These are phyloP conservation scores for Sminthurinus aureus DNA, from an alignment of 2,888 invertebrate species.

Conservation along the genomic window DNA sequence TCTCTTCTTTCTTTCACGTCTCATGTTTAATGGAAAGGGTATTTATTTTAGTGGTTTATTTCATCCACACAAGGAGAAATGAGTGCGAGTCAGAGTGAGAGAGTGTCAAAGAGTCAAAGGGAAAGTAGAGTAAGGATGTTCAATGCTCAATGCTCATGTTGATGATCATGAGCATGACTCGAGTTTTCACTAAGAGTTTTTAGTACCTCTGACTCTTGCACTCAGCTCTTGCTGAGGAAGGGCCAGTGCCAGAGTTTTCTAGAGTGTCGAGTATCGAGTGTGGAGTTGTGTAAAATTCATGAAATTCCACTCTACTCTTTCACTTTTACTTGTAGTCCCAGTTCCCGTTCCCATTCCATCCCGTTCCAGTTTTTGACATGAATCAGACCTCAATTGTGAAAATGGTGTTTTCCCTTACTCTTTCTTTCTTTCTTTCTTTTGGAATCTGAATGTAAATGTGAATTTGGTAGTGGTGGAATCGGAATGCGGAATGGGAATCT, in stretches of 20 bases:
- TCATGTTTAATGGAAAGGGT: slow-evolving; percentile 1
- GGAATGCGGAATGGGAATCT: slow-evolving; percentile 13
- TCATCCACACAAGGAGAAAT: background rate
- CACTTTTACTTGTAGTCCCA: background rate
- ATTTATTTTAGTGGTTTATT: background rate
- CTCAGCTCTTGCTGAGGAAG: too few species aligned
- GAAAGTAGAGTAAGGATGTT: background rate
- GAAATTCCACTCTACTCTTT: slow-evolving; percentile 9
- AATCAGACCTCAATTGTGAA: slow-evolving; percentile 23
- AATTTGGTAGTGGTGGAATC: background rate
- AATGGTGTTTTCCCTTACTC: background rate
- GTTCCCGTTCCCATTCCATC: background rate
- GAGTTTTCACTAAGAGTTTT: too few species aligned
- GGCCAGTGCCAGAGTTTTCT: too few species aligned
- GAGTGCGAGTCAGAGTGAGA: too few species aligned
- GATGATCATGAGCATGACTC: too few species aligned
- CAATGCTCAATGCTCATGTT: background rate
- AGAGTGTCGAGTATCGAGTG: too few species aligned
- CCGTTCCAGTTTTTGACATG: slow-evolving; percentile 1
- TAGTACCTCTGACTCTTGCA: too few species aligned
- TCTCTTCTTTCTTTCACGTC: background rate
- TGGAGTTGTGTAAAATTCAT: background rate
- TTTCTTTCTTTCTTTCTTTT: background rate
- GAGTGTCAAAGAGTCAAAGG: background rate
- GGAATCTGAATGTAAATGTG: background rate